Evolutionary conservation across 2,113 vertebrate species (phyloP), one percentile per base, ranked within the genome.

Genomic region (Protomyctophum bolini): DNA sequence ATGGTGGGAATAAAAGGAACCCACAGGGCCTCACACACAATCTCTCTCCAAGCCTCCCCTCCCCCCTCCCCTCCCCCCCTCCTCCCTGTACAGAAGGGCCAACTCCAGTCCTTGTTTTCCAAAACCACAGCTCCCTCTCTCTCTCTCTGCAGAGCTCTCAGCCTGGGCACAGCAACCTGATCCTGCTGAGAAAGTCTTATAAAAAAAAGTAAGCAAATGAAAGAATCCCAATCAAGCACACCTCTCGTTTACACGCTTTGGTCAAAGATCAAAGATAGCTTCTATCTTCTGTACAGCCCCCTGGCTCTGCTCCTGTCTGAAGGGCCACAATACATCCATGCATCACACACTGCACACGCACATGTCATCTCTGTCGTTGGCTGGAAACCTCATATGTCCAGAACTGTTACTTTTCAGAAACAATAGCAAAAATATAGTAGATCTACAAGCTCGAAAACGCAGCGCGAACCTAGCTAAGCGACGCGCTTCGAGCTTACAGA

Each of bases 181-280:
- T 87, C 86, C 77, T 58, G 73, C 84, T 92, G 90, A 87, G 83
- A 89, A 90, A 77, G 51, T 83, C 70, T 70, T 74, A 76, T 84
- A 86, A 86, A 86, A 21, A 41, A 83, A 57, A 52, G 73, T n/a
- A 79, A 64, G 55, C 70, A 73, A 86, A 86, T 82, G 64, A 86
- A 77, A 82, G 62, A 75, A 72, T 74, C 66, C 21, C n/a, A 78
- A 80, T 80, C 66, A 70, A 70, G 80, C 75, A 60, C 82, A 80
- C 75, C 63, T 76, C 73, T 68, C 9, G 51, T 75, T 58, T 65
- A 59, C 62, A 45, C 54, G 9, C 12, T 15, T 58, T 15, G 67
- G 69, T 33, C 58, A 55, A 65, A 70, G n/a, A 54, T 68, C 6
- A 72, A 46, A 58, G 57, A 72, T 76, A 9, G 9, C 56, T 62